These are phyloP conservation scores for Hydrophis major DNA, from an alignment of 2,797 vertebrate species.

Conservation along the genomic window DNA sequence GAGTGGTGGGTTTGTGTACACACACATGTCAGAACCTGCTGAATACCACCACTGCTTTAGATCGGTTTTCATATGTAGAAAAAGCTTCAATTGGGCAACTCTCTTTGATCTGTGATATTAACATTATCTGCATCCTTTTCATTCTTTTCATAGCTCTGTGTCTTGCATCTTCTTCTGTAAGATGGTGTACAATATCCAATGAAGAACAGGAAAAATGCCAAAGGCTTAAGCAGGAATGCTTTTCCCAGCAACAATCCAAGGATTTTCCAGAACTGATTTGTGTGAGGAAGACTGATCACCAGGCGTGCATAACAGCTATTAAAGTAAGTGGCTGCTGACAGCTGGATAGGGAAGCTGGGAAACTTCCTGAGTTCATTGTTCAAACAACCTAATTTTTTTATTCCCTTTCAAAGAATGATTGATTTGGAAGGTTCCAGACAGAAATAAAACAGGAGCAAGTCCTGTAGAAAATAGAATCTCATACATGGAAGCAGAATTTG, in stretches of 20 bases:
- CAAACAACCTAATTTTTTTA: background rate
- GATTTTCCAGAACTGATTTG: conserved; percentile 47
- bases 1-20: no score
- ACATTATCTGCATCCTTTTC: background rate
- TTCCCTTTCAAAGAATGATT: background rate
- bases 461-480: background rate
- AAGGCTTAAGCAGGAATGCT: conserved; percentile 44
- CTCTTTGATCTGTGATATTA: background rate
- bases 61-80: background rate
- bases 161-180: conserved; percentile 59
- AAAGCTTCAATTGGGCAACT: background rate
- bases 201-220: conserved; percentile 68
- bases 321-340: conserved; percentile 61
- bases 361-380: background rate
- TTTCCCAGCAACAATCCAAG: conserved; percentile 20
- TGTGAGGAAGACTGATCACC: conserved; percentile 47
- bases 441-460: background rate
- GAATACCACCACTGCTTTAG: background rate
- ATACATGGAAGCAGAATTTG: background rate
- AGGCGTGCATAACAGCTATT: conserved; percentile 70
- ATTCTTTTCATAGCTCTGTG: conserved; percentile 63
- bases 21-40: no score
- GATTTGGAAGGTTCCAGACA: background rate
- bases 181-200: conserved; percentile 71
- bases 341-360: background rate